phyloP scores from a whole-genome alignment of 1,140 invertebrate genomes.

The Diuraphis noxia region DNA sequence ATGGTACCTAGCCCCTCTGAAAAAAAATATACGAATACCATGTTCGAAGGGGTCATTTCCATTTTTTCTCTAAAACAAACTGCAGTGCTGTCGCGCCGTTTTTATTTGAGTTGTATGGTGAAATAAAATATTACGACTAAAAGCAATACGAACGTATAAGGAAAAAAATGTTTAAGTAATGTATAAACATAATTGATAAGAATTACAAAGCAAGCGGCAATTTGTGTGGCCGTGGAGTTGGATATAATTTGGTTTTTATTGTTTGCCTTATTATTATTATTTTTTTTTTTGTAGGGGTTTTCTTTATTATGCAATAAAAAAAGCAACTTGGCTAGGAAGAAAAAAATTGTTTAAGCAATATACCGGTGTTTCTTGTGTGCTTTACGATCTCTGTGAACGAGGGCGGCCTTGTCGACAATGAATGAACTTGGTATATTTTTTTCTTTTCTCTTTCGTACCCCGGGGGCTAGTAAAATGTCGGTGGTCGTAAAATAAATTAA shows the following conservation, averaged over 20 bases:
- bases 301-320: slow-evolving; percentile 47
- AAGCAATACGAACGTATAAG: not conserved
- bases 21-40: not conserved
- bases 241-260: slow-evolving; percentile 51
- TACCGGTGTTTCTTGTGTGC: slow-evolving; percentile 18
- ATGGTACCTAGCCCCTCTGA: not conserved
- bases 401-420: slow-evolving; percentile 11
- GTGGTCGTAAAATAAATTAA: slow-evolving; percentile 50
- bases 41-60: slow-evolving; percentile 27
- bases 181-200: slow-evolving; percentile 35
- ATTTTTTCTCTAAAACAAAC: slow-evolving; percentile 29
- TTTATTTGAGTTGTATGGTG: slow-evolving; percentile 6
- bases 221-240: not conserved
- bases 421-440: not conserved
- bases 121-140: slow-evolving; percentile 24
- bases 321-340: not conserved
- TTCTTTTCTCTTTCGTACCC: slow-evolving; percentile 14
- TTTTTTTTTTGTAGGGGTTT: slow-evolving; percentile 3
- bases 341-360: slow-evolving; percentile 24
- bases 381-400: slow-evolving; percentile 32
- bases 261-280: slow-evolving; percentile 31
- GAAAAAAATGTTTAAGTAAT: not conserved
- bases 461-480: slow-evolving; percentile 47
- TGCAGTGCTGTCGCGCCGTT: not conserved
- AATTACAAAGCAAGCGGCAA: slow-evolving; percentile 27